Evolutionary conservation across 2,797 vertebrate genomes (phyloP).

Genomic region (Cottoperca gobio): DNA sequence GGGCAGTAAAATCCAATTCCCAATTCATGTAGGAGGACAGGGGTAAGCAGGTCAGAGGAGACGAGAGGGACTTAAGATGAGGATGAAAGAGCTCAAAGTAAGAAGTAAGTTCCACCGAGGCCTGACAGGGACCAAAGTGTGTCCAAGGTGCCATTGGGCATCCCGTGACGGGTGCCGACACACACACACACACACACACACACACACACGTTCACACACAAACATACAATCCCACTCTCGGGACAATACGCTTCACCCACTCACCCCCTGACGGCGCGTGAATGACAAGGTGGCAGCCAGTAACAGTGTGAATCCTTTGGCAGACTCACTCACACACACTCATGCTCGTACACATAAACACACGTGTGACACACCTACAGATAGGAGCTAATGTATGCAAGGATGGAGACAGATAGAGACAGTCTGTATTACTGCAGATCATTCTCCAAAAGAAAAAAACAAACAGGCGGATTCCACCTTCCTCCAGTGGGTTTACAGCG

Average conservation of each 20-base stretch:
- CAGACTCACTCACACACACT: constrained; percentile 21
- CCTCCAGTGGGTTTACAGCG: constrained; percentile 64
- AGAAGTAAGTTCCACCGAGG: constrained; percentile 3
- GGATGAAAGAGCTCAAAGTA: constrained; percentile 21
- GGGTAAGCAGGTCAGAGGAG: constrained; percentile 15
- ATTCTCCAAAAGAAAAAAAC: constrained; percentile 51
- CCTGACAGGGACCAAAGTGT: constrained; percentile 2
- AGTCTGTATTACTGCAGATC: constrained; percentile 33
- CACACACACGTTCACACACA: constrained; percentile 5
- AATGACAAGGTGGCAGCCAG: constrained; percentile 41
- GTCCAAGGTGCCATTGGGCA: constrained; percentile 13
- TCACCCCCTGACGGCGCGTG: constrained; percentile 13
- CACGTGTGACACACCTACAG: constrained; percentile 18
- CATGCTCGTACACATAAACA: constrained; percentile 6
- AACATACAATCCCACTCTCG: constrained; percentile 25
- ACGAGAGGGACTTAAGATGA: constrained; percentile 12
- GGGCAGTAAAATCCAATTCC: constrained; percentile 48
- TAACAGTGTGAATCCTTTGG: constrained; percentile 34
- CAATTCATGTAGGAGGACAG: constrained; percentile 24
- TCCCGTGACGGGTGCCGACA: background rate
- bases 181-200: constrained; percentile 5
- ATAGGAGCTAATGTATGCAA: constrained; percentile 30
- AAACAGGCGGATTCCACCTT: constrained; percentile 62
- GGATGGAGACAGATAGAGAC: constrained; percentile 32
- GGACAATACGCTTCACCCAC: constrained; percentile 34